A percentile compares a stretch with the other conserved stretches of the same genome.
Conservation (phyloP, 2,113 vertebrate genomes). For the Entomyzon cyanotis region DNA sequence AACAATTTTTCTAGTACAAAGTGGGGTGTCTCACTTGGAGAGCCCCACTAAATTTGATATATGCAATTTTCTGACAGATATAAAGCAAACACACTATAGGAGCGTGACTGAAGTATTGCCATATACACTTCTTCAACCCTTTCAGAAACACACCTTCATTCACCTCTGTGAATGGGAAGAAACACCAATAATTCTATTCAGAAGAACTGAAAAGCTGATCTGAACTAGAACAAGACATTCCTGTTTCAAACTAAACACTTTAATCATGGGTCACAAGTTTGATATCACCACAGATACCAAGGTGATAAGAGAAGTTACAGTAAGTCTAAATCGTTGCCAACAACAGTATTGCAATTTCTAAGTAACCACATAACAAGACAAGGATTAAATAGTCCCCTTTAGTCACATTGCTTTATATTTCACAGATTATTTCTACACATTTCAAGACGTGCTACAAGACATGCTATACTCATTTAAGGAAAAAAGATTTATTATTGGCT, state of each 20-base stretch:
- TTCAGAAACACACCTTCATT: not conserved
- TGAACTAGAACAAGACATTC: slow-evolving; percentile 13
- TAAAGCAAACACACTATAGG: not conserved
- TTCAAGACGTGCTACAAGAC: not conserved
- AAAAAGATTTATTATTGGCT: not conserved
- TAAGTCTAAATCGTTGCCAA: not conserved
- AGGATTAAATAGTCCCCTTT: not conserved
- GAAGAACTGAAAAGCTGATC: not conserved
- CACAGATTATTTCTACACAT: not conserved
- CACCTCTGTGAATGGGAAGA: not conserved
- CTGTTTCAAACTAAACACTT: slow-evolving; percentile 20
- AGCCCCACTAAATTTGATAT: not conserved
- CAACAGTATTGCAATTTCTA: not conserved
- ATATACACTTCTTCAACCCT: not conserved
- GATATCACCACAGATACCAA: slow-evolving; percentile 6
- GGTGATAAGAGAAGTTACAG: not conserved
- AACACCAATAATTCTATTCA: not conserved
- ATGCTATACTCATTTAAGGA: not conserved
- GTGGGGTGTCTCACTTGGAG: not conserved
- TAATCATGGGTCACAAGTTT: slow-evolving; percentile 13
- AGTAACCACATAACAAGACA: not conserved
- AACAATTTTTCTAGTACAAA: not conserved
- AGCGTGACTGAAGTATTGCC: not conserved
- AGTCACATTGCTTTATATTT: not conserved
- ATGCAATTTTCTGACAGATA: not conserved